A percentile compares a stretch with the other conserved stretches of the same genome.
These are phyloP conservation scores for Sipunculus nudus DNA, from an alignment of 2,888 invertebrate species.

Conservation along the genomic window DNA sequence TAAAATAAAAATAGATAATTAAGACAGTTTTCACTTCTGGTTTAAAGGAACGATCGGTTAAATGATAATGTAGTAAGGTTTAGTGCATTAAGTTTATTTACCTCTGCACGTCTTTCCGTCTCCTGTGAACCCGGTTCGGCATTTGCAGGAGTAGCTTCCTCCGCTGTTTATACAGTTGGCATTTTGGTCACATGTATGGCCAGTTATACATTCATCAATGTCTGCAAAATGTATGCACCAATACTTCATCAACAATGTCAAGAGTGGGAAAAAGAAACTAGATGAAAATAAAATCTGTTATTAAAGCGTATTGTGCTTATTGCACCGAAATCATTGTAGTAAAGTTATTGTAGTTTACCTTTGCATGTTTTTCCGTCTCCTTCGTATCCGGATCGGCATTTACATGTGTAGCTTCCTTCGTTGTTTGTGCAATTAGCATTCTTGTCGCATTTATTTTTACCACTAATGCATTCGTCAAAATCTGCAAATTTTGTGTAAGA, in stretches of 20 bases:
- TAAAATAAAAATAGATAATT: too few relatives aligned
- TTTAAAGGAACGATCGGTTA: too few relatives aligned
- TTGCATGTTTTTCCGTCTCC: constrained; percentile 17
- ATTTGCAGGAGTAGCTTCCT: constrained; percentile 9
- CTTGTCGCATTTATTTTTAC: constrained; percentile 18
- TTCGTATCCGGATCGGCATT: constrained; percentile 50
- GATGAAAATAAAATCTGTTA: too few relatives aligned
- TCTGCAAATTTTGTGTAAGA: too few relatives aligned
- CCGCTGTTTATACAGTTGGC: constrained; percentile 7
- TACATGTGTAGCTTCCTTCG: constrained; percentile 51
- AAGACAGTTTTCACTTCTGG: too few relatives aligned
- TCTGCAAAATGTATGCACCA: constrained; percentile 7
- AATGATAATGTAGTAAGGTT: too few relatives aligned
- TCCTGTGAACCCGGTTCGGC: constrained; percentile 5
- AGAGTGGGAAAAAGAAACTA: too few relatives aligned
- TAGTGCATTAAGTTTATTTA: neutral
- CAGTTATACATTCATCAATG: too few relatives aligned
- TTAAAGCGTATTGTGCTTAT: too few relatives aligned
- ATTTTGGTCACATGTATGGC: constrained; percentile 5
- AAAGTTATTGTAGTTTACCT: neutral
- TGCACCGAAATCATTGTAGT: too few relatives aligned
- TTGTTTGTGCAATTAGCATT: constrained; percentile 50
- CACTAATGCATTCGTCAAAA: constrained; percentile 18
- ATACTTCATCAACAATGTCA: too few relatives aligned
- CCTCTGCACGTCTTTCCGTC: constrained; percentile 4